phyloP scores from a whole-genome alignment of 2,113 vertebrate genomes.

The Burhinus bistriatus region DNA sequence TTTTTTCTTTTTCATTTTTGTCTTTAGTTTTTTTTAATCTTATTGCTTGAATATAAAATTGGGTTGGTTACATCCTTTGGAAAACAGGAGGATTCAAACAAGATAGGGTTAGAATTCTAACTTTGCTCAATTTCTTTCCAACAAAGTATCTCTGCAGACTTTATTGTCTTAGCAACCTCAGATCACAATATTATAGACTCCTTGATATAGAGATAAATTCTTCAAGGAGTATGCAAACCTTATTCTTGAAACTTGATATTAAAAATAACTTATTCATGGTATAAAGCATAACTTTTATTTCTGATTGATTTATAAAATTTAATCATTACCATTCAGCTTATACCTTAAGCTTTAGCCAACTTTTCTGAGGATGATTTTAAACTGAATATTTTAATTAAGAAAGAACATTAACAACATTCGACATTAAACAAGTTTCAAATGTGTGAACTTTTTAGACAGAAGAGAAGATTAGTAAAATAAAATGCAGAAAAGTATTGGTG shows the following conservation, averaged over 20 bases:
- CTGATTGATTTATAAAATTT: neutral
- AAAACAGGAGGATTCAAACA: neutral
- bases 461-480: neutral
- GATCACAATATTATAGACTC: neutral
- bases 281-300: neutral
- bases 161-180: neutral
- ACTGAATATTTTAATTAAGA: neutral
- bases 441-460: neutral
- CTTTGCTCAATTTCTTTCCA: neutral
- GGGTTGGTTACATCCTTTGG: neutral
- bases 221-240: neutral
- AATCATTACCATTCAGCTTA: neutral
- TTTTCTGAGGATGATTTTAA: neutral
- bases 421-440: neutral
- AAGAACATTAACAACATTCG: neutral
- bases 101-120: neutral
- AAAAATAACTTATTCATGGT: neutral
- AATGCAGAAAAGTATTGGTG: neutral
- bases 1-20: fast-evolving
- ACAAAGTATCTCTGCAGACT: neutral
- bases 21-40: fast-evolving
- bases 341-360: neutral
- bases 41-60: neutral
- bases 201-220: neutral
- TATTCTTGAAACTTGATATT: neutral